Percentiles rank a stretch among this genome's conserved stretches.
Conservation (phyloP, 2,888 invertebrate species). For the Morpho deidamia region DNA sequence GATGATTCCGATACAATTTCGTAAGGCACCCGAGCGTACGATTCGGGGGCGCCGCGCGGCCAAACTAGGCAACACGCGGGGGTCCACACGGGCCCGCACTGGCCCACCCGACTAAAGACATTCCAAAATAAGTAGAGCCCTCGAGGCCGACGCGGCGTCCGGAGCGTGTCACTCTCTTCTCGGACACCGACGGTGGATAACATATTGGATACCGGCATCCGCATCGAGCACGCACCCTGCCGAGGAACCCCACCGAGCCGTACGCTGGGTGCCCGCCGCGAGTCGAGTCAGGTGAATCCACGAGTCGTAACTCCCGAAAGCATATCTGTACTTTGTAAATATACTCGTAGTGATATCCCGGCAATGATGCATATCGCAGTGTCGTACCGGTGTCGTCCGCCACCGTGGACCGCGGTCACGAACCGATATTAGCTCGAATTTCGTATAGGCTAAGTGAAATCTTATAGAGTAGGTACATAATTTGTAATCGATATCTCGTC, state of each 20-base stretch:
- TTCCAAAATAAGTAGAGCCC: neutral
- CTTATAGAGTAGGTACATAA: conserved; percentile 28
- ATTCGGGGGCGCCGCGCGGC: neutral
- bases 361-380: conserved; percentile 74
- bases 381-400: conserved; percentile 31
- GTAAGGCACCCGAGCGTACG: conserved; percentile 6
- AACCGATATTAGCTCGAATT: conserved; percentile 24
- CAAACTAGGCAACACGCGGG: neutral
- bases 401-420: conserved; percentile 13
- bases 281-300: conserved; percentile 15
- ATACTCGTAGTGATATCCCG: conserved; percentile 56
- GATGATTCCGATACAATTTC: conserved; percentile 11
- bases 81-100: neutral
- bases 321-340: conserved; percentile 17
- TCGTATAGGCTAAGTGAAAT: conserved; percentile 27
- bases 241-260: neutral
- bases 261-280: conserved; percentile 1
- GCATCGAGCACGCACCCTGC: neutral
- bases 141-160: neutral
- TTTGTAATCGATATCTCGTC: conserved; percentile 36
- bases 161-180: neutral
- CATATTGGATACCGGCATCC: conserved; percentile 8
- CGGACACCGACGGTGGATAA: conserved; percentile 2
- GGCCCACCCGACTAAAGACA: neutral
- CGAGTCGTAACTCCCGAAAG: conserved; percentile 12